A percentile compares a stretch with the other conserved stretches of the same genome.
phyloP scores from a whole-genome alignment of 2,888 invertebrate species.

The Cerceris rybyensis region DNA sequence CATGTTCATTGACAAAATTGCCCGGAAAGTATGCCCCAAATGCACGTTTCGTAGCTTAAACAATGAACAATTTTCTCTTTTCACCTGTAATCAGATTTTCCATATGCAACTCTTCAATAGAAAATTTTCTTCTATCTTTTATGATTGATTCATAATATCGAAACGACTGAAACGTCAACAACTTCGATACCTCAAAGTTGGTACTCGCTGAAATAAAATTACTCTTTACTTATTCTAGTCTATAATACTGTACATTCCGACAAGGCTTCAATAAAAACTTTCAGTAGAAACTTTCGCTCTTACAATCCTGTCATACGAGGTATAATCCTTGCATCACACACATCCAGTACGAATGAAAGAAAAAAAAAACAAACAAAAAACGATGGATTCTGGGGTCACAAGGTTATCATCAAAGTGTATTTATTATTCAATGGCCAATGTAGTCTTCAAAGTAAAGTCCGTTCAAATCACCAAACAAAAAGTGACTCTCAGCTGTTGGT shows the following conservation, averaged over 20 bases:
- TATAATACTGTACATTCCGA: too few species aligned
- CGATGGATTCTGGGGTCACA: slow-evolving; percentile 19
- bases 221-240: too few species aligned
- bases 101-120: not conserved
- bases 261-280: too few species aligned
- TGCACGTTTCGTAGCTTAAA: too few species aligned
- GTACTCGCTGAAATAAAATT: too few species aligned
- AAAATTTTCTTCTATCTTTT: too few species aligned
- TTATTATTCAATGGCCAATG: slow-evolving; percentile 23
- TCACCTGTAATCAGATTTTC: not conserved
- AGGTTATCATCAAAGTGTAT: slow-evolving; percentile 26
- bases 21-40: too few species aligned
- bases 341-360: not conserved
- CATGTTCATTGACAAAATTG: too few species aligned
- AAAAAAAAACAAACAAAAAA: slow-evolving; percentile 5
- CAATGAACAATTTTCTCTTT: not conserved
- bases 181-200: too few species aligned
- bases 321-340: not conserved
- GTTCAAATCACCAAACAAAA: slow-evolving; percentile 6
- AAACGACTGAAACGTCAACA: too few species aligned
- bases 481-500: not conserved
- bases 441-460: slow-evolving; percentile 20
- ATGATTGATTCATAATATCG: too few species aligned
- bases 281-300: too few species aligned
- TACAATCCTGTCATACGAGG: not conserved